phyloP scores from a whole-genome alignment of 2,113 vertebrate species.

The Eclectus roratus region DNA sequence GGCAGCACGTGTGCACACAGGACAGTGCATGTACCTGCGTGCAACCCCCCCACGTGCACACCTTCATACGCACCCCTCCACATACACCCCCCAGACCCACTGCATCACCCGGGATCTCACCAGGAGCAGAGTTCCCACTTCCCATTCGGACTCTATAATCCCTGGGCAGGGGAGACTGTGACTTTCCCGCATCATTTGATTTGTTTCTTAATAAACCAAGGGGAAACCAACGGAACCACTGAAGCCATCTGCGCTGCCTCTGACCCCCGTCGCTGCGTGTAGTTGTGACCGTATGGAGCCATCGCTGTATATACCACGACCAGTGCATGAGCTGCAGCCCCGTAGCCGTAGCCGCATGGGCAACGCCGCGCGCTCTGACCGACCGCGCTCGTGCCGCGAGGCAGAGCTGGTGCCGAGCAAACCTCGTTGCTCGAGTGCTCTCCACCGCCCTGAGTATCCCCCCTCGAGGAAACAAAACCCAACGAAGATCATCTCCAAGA shows the following conservation, averaged over 20 bases:
- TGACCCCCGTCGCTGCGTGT: conserved; percentile 70
- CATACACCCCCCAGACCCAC: not conserved
- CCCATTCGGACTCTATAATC: not conserved
- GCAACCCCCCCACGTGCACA: not conserved
- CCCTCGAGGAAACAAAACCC: not conserved
- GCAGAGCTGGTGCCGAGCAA: not conserved
- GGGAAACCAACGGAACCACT: conserved; percentile 15
- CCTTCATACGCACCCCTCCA: not conserved
- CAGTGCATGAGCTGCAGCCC: conserved; percentile 86
- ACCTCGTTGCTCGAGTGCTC: conserved; percentile 2
- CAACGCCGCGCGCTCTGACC: not conserved
- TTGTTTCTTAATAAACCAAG: conserved; percentile 36
- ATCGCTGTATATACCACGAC: conserved; percentile 76
- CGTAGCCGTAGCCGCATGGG: conserved; percentile 89
- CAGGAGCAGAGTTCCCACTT: not conserved
- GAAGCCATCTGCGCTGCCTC: conserved; percentile 70
- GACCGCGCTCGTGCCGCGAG: too few species aligned
- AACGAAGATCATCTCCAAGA: not conserved
- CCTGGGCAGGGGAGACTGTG: conserved; percentile 9
- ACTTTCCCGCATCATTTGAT: conserved; percentile 50
- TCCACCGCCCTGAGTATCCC: not conserved
- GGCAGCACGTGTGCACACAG: not conserved
- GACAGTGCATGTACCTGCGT: not conserved
- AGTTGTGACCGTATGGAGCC: conserved; percentile 69
- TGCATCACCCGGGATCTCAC: not conserved